A percentile compares a stretch with the other conserved stretches of the same genome.
Conservation (phyloP, 2,113 vertebrate genomes). For the Propithecus coquereli region DNA sequence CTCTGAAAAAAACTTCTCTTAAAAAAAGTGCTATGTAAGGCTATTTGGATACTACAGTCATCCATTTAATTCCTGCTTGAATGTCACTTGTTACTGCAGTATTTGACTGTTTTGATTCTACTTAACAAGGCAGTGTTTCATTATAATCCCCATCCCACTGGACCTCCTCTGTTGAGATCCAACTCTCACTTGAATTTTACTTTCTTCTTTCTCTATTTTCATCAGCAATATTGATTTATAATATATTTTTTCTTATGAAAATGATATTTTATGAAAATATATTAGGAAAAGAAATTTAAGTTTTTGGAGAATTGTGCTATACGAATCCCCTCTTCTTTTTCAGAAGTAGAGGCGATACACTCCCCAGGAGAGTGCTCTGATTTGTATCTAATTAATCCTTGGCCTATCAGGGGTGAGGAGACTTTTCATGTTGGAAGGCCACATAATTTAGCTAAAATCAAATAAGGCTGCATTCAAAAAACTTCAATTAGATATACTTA, state of each 20-base stretch:
- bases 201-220: neutral
- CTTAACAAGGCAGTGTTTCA: neutral
- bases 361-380: neutral
- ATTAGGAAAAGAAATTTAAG: neutral
- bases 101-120: neutral
- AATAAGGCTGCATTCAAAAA: too few relatives aligned
- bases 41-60: neutral
- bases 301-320: neutral
- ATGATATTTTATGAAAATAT: neutral
- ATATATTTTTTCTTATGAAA: neutral
- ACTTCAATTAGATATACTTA: too few relatives aligned
- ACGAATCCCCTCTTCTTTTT: neutral
- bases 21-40: neutral
- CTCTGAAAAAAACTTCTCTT: neutral
- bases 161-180: neutral
- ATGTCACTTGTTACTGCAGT: neutral
- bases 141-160: rapidly evolving
- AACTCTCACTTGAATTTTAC: neutral
- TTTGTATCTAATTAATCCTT: neutral
- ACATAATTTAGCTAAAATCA: too few relatives aligned
- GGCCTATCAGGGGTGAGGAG: neutral
- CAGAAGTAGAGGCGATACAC: neutral
- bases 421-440: too few relatives aligned
- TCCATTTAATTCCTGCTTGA: neutral
- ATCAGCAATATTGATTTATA: neutral